Conservation (phyloP, 1,140 invertebrate genomes). For the Drosophila melanica region DNA sequence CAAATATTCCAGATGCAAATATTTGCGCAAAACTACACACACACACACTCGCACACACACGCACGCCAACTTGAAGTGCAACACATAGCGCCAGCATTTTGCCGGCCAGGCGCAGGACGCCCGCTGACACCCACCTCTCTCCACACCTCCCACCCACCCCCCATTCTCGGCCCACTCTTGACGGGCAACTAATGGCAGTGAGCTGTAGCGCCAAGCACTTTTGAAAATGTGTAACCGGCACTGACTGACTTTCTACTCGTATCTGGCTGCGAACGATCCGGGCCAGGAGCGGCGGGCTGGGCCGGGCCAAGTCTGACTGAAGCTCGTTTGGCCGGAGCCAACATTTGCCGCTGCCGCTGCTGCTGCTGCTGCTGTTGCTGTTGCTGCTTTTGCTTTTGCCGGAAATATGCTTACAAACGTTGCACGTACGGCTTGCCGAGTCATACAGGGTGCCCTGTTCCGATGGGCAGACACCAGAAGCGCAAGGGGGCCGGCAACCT, state of each 20-base stretch:
- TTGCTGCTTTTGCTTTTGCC: conserved; percentile 50
- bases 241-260: conserved; percentile 75
- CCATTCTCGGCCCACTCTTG: neutral
- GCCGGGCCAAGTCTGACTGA: conserved; percentile 9
- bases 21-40: conserved; percentile 84
- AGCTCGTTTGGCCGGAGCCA: conserved; percentile 76
- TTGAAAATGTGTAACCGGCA: conserved; percentile 79
- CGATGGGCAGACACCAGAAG: neutral
- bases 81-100: conserved; percentile 46
- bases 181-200: conserved; percentile 63
- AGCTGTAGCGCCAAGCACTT: conserved; percentile 71
- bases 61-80: conserved; percentile 70
- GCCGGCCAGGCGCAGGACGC: conserved; percentile 51
- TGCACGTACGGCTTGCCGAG: conserved; percentile 40
- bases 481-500: neutral
- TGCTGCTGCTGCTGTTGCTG: conserved; percentile 45
- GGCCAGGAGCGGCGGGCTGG: conserved; percentile 13
- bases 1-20: conserved; percentile 88
- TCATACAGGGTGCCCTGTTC: conserved; percentile 49
- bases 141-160: neutral
- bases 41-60: conserved; percentile 46
- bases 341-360: conserved; percentile 54
- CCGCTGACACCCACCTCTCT: conserved; percentile 12
- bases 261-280: conserved; percentile 49
- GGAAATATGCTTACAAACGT: conserved; percentile 79